Evolutionary conservation across 2,113 vertebrate genomes (phyloP).

Genomic region (Alethe diademata): DNA sequence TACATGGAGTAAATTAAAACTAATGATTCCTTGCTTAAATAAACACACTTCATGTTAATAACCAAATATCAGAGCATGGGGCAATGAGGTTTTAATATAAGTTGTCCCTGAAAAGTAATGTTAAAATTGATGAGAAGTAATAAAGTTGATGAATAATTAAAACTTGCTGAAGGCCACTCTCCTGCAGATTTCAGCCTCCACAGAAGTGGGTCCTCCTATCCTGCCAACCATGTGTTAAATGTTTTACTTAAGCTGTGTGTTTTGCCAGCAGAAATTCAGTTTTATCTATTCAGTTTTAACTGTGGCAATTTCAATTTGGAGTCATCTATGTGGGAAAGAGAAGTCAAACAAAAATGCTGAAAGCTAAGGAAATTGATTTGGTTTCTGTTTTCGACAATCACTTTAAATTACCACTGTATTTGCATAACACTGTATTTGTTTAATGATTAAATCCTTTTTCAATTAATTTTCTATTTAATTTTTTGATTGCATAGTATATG

Average conservation of each 20-base stretch:
- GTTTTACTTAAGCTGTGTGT: background rate
- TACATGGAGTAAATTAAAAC: background rate
- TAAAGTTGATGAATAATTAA: background rate
- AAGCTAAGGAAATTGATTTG: background rate
- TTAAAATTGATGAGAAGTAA: background rate
- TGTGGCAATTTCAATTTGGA: background rate
- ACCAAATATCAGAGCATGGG: background rate
- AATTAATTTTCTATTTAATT: background rate
- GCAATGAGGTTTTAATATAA: background rate
- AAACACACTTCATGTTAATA: background rate
- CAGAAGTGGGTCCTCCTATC: accelerated
- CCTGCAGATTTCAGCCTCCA: accelerated
- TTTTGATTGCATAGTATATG: background rate
- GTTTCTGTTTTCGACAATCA: background rate
- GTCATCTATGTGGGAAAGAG: background rate
- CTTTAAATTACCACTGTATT: background rate
- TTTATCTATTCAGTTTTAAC: background rate
- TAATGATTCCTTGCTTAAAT: background rate
- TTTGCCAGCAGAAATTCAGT: background rate
- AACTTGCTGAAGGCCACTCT: background rate
- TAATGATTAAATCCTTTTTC: background rate
- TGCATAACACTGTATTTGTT: background rate
- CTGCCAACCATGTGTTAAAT: background rate
- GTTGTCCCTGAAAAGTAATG: background rate
- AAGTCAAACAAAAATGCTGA: background rate